Evolutionary conservation across 2,113 vertebrate species (phyloP).

Genomic region (Brachypodius melanocephalos): DNA sequence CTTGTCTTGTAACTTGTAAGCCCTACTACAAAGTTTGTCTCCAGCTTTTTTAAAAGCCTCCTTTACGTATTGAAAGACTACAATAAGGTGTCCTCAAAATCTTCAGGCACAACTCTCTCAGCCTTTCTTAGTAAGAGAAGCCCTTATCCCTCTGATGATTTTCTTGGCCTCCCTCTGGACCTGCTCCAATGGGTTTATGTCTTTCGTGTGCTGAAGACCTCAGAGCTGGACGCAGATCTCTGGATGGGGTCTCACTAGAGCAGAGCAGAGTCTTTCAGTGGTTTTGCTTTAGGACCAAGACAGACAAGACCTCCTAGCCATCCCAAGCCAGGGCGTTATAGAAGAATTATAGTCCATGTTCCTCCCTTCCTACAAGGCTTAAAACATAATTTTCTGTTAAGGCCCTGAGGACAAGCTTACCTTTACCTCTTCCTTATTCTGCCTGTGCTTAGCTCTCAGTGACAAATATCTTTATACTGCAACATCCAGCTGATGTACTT

Average conservation of each 20-base stretch:
- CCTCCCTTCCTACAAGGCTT: neutral
- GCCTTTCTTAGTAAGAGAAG: neutral
- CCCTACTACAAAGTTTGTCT: neutral
- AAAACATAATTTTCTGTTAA: neutral
- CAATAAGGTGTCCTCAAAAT: neutral
- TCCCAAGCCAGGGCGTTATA: neutral
- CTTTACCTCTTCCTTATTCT: neutral
- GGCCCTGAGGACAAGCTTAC: neutral
- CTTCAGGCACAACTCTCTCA: neutral
- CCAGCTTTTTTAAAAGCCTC: neutral
- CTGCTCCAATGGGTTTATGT: neutral
- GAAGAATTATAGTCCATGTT: neutral
- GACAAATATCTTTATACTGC: accelerated
- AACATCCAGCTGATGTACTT: neutral
- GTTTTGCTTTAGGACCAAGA: neutral
- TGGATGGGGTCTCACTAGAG: neutral
- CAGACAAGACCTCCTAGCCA: neutral
- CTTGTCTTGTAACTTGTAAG: neutral
- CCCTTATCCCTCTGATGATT: neutral
- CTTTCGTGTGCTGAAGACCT: neutral
- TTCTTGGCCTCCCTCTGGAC: neutral
- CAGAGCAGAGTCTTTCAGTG: neutral
- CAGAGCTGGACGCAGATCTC: neutral
- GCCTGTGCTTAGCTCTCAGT: neutral
- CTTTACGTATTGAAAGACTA: neutral